phyloP scores from a whole-genome alignment of 30 jellyfish, hydroid and myxozoan species.

The Hydractinia echinata region DNA sequence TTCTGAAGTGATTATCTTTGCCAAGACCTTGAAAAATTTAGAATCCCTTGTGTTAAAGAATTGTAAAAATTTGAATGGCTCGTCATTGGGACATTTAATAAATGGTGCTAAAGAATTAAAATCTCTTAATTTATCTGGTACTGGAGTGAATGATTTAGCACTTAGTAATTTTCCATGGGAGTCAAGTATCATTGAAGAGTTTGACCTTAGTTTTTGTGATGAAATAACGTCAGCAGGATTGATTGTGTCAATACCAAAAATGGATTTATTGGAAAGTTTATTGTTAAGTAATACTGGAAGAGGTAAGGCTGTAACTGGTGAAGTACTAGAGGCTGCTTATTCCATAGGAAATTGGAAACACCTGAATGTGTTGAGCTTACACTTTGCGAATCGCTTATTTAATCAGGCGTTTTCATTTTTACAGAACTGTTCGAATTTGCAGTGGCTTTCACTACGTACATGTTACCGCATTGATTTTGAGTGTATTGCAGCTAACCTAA shows the following conservation, averaged over 20 bases:
- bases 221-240: slow-evolving; percentile 27
- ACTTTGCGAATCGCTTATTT: slow-evolving; percentile 29
- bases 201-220: slow-evolving; percentile 44
- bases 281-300: slow-evolving; percentile 43
- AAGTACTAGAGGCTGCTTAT: slow-evolving; percentile 16
- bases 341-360: slow-evolving; percentile 3
- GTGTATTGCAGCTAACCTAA: slow-evolving; percentile 12
- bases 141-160: slow-evolving; percentile 32
- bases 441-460: slow-evolving; percentile 36
- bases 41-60: slow-evolving; percentile 21
- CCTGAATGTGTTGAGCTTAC: slow-evolving; percentile 37
- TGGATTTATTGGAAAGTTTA: slow-evolving; percentile 12
- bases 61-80: slow-evolving; percentile 35
- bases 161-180: slow-evolving; percentile 36
- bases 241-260: slow-evolving; percentile 17
- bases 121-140: slow-evolving; percentile 36
- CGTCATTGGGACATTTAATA: slow-evolving; percentile 19
- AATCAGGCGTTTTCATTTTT: slow-evolving; percentile 12
- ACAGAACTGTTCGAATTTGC: slow-evolving; percentile 20
- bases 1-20: neutral
- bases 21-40: slow-evolving; percentile 22
- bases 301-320: slow-evolving; percentile 49
- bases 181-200: slow-evolving; percentile 25
- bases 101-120: neutral
- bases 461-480: slow-evolving; percentile 33